Evolutionary conservation across 2,888 invertebrate genomes (phyloP).

Genomic region (Pardosa pseudoannulata): DNA sequence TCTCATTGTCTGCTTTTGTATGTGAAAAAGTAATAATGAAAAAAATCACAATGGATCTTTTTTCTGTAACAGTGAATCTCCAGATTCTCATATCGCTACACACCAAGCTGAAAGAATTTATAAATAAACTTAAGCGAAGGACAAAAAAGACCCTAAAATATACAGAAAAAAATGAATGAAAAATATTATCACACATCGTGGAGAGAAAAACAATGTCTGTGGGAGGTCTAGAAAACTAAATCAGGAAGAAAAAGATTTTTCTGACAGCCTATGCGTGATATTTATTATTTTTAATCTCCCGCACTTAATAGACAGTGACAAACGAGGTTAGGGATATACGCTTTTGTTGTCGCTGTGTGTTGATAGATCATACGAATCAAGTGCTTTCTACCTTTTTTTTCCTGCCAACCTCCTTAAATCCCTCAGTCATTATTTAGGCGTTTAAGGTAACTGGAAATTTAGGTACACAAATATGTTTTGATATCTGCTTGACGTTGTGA

Average conservation of each 20-base stretch:
- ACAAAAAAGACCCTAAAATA: too few relatives aligned
- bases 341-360: neutral
- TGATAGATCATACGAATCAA: neutral
- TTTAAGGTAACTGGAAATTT: too few relatives aligned
- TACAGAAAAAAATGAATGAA: constrained; percentile 51
- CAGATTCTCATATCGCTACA: neutral
- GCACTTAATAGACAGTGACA: constrained; percentile 3
- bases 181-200: neutral
- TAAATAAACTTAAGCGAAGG: neutral
- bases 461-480: too few relatives aligned
- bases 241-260: constrained; percentile 9
- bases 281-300: constrained; percentile 22
- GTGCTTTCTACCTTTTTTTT: too few relatives aligned
- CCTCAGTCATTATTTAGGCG: too few relatives aligned
- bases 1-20: too few relatives aligned
- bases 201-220: neutral
- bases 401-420: too few relatives aligned
- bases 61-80: neutral
- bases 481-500: too few relatives aligned
- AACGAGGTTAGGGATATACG: neutral
- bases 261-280: constrained; percentile 34
- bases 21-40: too few relatives aligned
- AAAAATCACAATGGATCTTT: too few relatives aligned
- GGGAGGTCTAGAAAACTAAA: constrained; percentile 23
- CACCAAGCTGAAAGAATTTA: neutral